Evolutionary conservation across 2,797 vertebrate genomes (phyloP).

Genomic region (Sciurus carolinensis): DNA sequence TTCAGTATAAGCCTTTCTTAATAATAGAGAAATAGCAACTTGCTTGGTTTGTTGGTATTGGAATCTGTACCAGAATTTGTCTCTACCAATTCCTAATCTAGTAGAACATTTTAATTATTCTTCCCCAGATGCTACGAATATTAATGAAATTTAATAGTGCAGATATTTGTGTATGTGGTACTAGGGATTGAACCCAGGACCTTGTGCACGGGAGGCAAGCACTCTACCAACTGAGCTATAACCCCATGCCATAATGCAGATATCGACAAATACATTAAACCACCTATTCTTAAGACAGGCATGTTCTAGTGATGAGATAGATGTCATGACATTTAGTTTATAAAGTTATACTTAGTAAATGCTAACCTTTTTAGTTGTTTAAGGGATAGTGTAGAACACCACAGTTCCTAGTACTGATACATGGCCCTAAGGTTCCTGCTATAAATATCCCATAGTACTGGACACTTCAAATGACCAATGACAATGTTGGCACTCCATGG

Average conservation of each 20-base stretch:
- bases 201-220: no score
- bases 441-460: background rate
- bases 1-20: background rate
- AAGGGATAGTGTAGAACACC: background rate
- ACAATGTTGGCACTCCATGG: background rate
- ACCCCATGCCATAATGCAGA: background rate
- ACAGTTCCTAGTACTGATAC: background rate
- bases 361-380: background rate
- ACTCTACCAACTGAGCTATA: no score
- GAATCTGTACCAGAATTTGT: background rate
- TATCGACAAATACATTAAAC: background rate
- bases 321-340: background rate
- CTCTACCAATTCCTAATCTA: background rate
- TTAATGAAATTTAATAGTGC: slow-evolving; percentile 12
- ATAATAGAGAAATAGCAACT: background rate
- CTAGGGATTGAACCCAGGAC: no score
- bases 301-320: background rate
- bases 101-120: slow-evolving; percentile 17
- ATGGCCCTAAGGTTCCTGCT: background rate
- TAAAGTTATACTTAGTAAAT: background rate
- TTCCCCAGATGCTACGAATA: background rate
- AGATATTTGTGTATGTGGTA: background rate
- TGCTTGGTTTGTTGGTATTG: background rate
- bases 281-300: background rate
- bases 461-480: background rate